These are phyloP conservation scores for Sciurus niger DNA, from an alignment of 2,113 vertebrate genomes.

Conservation along the genomic window DNA sequence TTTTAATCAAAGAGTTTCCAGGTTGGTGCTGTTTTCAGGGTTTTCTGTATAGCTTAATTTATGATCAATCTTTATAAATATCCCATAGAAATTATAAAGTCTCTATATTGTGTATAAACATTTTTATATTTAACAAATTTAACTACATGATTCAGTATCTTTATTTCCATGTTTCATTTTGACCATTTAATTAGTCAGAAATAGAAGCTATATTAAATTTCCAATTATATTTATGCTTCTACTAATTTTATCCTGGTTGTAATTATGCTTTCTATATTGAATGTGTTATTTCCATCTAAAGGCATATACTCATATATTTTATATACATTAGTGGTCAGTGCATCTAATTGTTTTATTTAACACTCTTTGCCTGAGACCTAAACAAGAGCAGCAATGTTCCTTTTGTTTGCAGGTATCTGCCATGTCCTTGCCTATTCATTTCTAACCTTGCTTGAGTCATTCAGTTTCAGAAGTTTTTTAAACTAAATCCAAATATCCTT, in stretches of 20 bases:
- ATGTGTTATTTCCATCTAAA: background rate
- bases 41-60: background rate
- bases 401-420: background rate
- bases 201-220: background rate
- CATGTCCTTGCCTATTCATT: background rate
- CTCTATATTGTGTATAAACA: background rate
- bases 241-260: background rate
- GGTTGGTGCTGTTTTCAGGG: background rate
- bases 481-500: background rate
- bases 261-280: background rate
- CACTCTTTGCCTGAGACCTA: background rate
- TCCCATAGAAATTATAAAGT: background rate
- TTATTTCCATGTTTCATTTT: background rate
- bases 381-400: background rate
- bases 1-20: constrained; percentile 31
- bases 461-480: background rate
- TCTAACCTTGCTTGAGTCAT: background rate
- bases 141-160: background rate
- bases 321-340: background rate
- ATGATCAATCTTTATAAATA: background rate
- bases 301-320: background rate
- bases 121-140: background rate
- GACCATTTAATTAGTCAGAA: background rate
- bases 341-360: background rate
- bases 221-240: background rate